Evolutionary conservation across 1,140 invertebrate species (phyloP).

Genomic region (Octopus sinensis): DNA sequence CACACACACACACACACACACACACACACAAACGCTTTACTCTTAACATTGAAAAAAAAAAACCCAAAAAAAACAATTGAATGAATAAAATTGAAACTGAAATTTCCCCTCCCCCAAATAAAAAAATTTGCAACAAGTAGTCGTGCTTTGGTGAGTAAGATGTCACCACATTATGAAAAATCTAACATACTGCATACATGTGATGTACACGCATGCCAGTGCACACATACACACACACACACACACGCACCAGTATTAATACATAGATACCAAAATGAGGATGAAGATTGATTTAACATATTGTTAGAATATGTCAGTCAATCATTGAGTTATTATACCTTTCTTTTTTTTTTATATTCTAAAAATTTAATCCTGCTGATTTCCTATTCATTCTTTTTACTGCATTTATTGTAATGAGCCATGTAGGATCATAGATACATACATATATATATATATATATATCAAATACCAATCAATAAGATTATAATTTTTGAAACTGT

Average conservation of each 20-base stretch:
- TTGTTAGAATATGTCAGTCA: too few species aligned
- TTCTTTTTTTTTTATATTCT: too few species aligned
- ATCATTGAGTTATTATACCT: too few species aligned
- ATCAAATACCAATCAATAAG: too few species aligned
- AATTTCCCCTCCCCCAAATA: not conserved
- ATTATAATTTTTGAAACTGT: too few species aligned
- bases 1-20: not conserved
- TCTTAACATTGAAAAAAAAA: not conserved
- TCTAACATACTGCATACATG: not conserved
- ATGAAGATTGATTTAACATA: too few species aligned
- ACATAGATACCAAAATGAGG: not conserved
- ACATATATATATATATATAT: too few species aligned
- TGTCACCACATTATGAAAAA: not conserved
- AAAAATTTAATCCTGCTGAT: too few species aligned
- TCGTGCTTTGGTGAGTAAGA: not conserved
- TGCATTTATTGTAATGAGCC: too few species aligned
- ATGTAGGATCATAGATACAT: too few species aligned
- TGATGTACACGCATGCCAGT: not conserved
- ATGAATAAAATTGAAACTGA: not conserved
- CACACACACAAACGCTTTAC: not conserved
- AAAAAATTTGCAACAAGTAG: too few species aligned
- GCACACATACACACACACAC: not conserved
- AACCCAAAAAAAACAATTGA: not conserved
- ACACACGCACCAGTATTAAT: not conserved
- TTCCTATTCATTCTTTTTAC: too few species aligned